Evolutionary conservation across 2,797 vertebrate genomes (phyloP).

Genomic region (Siniperca obscura): DNA sequence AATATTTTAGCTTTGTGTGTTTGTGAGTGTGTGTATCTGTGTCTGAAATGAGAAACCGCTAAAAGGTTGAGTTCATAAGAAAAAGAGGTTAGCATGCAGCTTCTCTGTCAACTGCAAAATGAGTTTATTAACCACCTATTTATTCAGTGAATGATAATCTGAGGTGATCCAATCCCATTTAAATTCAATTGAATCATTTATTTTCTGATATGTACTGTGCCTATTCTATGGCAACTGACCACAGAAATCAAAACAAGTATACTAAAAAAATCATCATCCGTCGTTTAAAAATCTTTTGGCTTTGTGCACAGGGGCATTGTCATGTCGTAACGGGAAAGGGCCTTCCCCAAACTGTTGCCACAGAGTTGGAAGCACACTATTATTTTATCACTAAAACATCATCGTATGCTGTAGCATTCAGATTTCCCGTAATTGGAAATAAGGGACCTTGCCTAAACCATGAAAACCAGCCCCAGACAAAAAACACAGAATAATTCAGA

Average conservation of each 20-base stretch:
- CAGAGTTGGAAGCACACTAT: neutral
- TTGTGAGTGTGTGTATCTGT: neutral
- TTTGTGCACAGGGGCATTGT: neutral
- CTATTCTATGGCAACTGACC: neutral
- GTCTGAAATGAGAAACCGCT: neutral
- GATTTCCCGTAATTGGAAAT: neutral
- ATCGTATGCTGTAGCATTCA: neutral
- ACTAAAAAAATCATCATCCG: neutral
- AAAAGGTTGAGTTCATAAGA: neutral
- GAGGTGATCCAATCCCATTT: neutral
- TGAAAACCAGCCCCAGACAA: neutral
- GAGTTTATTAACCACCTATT: neutral
- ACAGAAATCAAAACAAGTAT: neutral
- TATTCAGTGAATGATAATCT: neutral
- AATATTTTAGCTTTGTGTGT: neutral
- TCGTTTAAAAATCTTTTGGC: neutral
- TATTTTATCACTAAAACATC: neutral
- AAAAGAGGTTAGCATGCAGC: neutral
- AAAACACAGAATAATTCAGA: neutral
- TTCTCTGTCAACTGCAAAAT: neutral
- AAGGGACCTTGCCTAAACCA: neutral
- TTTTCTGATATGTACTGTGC: neutral
- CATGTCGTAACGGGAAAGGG: no score
- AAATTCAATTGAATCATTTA: neutral
- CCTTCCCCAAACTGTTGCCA: neutral